Evolutionary conservation across 2,113 vertebrate species (phyloP).

Genomic region (Lynx canadensis): DNA sequence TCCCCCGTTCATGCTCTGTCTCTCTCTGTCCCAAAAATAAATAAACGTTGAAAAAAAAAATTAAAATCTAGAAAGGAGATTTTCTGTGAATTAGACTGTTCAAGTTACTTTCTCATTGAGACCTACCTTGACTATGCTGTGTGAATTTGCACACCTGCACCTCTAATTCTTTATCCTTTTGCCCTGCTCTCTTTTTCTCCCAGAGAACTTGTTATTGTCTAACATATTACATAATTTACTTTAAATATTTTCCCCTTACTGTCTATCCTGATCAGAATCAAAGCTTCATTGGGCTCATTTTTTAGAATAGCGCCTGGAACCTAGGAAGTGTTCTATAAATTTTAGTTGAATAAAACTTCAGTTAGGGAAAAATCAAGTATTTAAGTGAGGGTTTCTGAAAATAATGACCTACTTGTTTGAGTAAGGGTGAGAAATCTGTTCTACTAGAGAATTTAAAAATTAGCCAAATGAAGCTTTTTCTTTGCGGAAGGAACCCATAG

Average conservation of each 20-base stretch:
- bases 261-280: background rate
- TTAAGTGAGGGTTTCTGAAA: background rate
- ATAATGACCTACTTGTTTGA: background rate
- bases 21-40: no score
- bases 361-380: background rate
- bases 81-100: background rate
- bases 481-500: background rate
- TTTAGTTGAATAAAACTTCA: slow-evolving; percentile 16
- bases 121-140: background rate
- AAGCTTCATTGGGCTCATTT: background rate
- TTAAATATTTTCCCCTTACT: background rate
- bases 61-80: background rate
- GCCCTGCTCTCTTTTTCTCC: background rate
- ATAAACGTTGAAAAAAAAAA: no score
- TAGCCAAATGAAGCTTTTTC: background rate
- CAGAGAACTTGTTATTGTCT: background rate
- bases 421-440: slow-evolving; percentile 4
- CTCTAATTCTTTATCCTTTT: background rate
- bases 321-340: background rate
- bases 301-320: background rate
- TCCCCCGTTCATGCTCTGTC: no score
- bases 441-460: slow-evolving; percentile 36
- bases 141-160: background rate
- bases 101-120: background rate
- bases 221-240: background rate